A percentile compares a stretch with the other conserved stretches of the same genome.
phyloP scores from a whole-genome alignment of 2,888 invertebrate genomes.

The Pollenia angustigena region DNA sequence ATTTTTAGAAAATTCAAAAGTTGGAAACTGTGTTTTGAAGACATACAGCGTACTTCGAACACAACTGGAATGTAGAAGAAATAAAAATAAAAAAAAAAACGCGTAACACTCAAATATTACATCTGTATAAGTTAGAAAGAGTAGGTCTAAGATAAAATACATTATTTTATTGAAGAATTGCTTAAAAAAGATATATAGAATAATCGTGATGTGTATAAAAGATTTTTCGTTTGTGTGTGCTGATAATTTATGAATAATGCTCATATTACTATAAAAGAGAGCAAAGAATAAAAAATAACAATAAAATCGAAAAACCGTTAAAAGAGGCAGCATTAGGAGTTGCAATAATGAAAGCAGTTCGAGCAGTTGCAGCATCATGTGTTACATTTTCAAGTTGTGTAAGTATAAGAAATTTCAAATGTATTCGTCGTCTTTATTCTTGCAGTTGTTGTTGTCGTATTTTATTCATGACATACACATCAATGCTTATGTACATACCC shows the following conservation, averaged over 20 bases:
- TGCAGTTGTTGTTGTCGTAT: conserved; percentile 16
- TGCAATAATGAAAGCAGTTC: neutral
- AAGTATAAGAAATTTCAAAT: neutral
- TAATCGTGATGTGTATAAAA: conserved; percentile 36
- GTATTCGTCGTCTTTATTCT: neutral
- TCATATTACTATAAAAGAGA: neutral
- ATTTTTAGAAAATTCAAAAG: neutral
- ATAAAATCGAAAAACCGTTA: conserved; percentile 11
- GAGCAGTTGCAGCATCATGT: conserved; percentile 11
- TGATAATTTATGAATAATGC: neutral
- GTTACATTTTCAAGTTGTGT: conserved; percentile 19
- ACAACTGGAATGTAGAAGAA: neutral
- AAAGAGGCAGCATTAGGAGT: neutral
- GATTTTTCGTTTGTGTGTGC: conserved; percentile 5
- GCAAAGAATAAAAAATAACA: neutral
- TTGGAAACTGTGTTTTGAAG: neutral
- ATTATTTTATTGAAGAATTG: conserved; percentile 8
- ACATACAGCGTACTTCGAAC: too few relatives aligned
- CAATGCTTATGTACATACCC: too few relatives aligned
- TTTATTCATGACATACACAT: neutral
- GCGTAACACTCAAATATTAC: neutral
- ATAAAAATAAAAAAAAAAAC: neutral
- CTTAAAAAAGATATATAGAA: conserved; percentile 5
- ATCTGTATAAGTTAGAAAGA: neutral
- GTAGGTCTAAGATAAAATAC: neutral